Evolutionary conservation across 2,113 vertebrate genomes (phyloP).

Genomic region (Xenus cinereus): DNA sequence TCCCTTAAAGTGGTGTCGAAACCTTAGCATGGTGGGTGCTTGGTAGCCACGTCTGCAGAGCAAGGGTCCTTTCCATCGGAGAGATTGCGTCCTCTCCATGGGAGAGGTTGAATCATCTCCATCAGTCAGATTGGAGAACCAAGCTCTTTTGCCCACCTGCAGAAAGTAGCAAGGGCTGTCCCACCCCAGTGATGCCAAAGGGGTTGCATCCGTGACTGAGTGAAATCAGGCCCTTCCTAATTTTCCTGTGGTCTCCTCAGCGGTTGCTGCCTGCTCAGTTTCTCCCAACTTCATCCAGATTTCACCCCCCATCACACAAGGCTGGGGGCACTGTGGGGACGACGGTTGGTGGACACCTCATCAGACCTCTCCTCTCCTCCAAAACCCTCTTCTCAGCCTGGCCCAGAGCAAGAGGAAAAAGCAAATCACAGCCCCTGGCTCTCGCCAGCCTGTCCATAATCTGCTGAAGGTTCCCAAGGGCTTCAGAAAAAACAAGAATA

Average conservation of each 20-base stretch:
- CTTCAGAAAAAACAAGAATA: slow-evolving; percentile 6
- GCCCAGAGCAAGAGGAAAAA: background rate
- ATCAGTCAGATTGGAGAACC: background rate
- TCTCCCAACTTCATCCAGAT: background rate
- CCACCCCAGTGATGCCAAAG: background rate
- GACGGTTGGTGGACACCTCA: background rate
- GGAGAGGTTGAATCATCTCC: background rate
- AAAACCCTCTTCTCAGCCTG: background rate
- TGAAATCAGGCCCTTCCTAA: background rate
- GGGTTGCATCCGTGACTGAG: background rate
- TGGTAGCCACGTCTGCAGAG: background rate
- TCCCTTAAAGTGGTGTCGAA: background rate
- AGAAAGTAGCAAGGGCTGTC: background rate
- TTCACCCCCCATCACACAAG: background rate
- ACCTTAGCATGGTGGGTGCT: background rate
- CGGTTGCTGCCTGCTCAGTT: background rate
- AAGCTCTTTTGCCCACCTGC: background rate
- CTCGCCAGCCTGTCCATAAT: background rate
- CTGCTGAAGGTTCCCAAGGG: background rate
- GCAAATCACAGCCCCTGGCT: background rate
- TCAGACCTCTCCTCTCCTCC: background rate
- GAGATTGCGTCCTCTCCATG: background rate
- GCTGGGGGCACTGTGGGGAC: accelerated
- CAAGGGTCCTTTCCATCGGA: background rate
- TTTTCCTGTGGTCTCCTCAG: background rate